Base-by-base conservation (phyloP, 2,113 vertebrate species). In the Heteronetta atricapilla region DNA sequence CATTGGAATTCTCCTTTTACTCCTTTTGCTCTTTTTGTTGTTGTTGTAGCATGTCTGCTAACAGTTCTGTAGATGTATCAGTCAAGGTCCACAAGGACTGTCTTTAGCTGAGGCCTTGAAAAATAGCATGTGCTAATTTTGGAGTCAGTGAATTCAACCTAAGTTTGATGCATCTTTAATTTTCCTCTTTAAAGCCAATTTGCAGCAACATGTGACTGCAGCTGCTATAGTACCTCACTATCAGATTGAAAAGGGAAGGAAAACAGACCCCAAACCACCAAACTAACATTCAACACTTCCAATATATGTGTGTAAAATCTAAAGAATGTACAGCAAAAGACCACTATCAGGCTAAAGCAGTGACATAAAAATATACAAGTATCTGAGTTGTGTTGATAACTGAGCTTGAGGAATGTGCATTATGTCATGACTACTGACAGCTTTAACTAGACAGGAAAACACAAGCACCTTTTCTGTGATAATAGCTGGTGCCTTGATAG, bases 391-490 rank as follows among this genome's bases (percentile, higher is more conserved):
- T 36, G 13, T 69, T 85, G 91, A 96, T 96, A 96, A 90, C 34
- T 36, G 72, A 78, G 48, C 68, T 82, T 38, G 87, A 89, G 78
- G 83, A 94, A 94, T 88, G 84, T 88, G 86, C 81, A 74, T 86
- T 91, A 85, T 95, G 89, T 94, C 69, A 40, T 17, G n/a, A 64
- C 64, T 70, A 82, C 66, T 94, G 95, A 83, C 91, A 97, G 75
- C 56, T 94, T 97, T 93, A 92, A 81, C 60, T 17, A 93, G 86
- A 70, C 94, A 95, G 94, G 73, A 96, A 94, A 95, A 87, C 0
- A 1, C 75, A 83, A 94, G 62, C 89, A 96, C 88, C 68, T 93
- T 88, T 80, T 58, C 66, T 80, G 28, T 82, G 90, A 88, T 92
- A 94, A 72, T 48, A 92, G 26, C 68, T 34, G 26, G 40, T 77